Base-by-base conservation (phyloP, 1,140 invertebrate species). In the Mactra quadrangularis region DNA sequence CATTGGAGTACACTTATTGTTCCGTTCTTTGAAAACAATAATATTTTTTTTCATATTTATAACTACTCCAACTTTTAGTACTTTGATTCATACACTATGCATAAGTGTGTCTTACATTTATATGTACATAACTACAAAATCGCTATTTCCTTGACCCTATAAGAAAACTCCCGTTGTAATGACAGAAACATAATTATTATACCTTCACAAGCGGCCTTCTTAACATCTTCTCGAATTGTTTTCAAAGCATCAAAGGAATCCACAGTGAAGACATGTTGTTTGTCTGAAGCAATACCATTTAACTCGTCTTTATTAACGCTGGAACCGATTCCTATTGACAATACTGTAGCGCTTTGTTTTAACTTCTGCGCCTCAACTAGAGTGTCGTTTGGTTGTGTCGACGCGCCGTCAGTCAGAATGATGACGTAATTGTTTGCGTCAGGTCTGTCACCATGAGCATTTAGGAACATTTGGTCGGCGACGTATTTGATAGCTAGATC, bases 381-480 rank as follows among this genome's bases (percentile, higher is more conserved):
- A n/a, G 87, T 89, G 1, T 55, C 6, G 0, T 4, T 64, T 19
- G 72, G 62, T 17, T 85, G 22, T 1, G 77, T 76, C 13, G 87
- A 87, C 2, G 76, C 81, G 27, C 87, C 87, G 25, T 88, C 87
- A 1, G 87, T 88, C 3, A 88, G 82, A 11, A 88, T 83, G 15
- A 88, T 76, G 0, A 86, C 72, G 29, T 83, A 77, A 19, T 85
- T 74, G 15, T 64, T 64, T n/a, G 85, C 82, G 31, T 70, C 72
- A 1, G 62, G 38, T 33, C 87, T 62, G 1, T 64, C 86, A 13
- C 87, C 87, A 38, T 77, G 35, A 0, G 68, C 25, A 2, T 71
- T 13, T 19, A 59, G 19, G n/a, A 87, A 83, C 15, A 59, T 76
- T 6, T 74, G 60, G 45, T 82, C 66, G 15, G 77, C 17, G 25